Percentiles rank a stretch among this genome's conserved stretches.
These are phyloP conservation scores for Trichopoda pennipes DNA, from an alignment of 2,888 invertebrate genomes.

Conservation along the genomic window DNA sequence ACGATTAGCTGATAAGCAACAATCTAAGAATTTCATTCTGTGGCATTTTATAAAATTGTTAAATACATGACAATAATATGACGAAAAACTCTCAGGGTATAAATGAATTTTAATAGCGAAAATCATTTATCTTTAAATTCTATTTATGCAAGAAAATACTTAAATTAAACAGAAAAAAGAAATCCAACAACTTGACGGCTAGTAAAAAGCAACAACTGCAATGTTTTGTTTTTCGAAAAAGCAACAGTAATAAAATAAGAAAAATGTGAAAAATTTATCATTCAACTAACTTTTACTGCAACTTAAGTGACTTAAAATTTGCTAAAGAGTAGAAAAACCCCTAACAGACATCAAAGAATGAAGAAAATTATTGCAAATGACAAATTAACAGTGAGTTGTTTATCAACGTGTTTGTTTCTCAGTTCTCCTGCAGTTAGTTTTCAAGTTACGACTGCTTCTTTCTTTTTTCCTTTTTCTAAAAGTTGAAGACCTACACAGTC, in stretches of 20 bases:
- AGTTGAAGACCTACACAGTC: background rate
- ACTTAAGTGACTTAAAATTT: background rate
- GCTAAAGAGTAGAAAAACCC: slow-evolving; percentile 12
- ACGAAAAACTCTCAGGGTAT: background rate
- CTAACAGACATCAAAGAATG: slow-evolving; percentile 59
- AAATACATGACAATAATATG: background rate
- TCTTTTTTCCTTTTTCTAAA: background rate
- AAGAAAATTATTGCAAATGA: slow-evolving; percentile 55
- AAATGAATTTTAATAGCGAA: background rate
- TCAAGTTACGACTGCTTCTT: background rate
- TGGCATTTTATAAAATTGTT: background rate
- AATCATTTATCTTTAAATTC: background rate
- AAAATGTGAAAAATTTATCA: background rate
- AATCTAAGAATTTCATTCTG: too few relatives aligned
- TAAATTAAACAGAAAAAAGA: background rate
- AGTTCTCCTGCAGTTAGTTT: background rate
- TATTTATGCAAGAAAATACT: background rate
- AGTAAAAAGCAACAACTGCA: background rate
- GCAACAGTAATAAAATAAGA: too few relatives aligned
- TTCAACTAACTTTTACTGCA: slow-evolving; percentile 6
- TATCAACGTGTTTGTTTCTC: background rate
- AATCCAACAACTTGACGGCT: background rate
- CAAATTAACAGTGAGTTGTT: slow-evolving; percentile 39
- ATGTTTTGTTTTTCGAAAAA: background rate
- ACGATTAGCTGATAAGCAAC: too few relatives aligned